Conservation (phyloP, 2,888 invertebrate genomes). For the Glyphotaelius pellucidus region DNA sequence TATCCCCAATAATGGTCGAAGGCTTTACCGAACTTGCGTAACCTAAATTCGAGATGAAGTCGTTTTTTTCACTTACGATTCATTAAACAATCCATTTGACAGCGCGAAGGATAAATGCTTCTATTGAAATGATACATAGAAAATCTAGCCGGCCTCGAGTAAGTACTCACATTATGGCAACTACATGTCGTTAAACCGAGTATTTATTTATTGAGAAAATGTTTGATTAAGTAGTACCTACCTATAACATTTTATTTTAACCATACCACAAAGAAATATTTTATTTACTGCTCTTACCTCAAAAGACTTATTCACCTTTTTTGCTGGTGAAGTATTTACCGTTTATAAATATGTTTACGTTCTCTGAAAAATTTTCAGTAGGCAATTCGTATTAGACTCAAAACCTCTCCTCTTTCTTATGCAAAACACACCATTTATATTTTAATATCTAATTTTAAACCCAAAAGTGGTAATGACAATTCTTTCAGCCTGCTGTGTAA, state of each 20-base stretch:
- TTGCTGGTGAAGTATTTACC: background rate
- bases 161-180: background rate
- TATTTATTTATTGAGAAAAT: background rate
- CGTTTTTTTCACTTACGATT: background rate
- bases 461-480: background rate
- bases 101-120: background rate
- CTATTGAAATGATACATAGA: background rate
- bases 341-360: background rate
- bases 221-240: background rate
- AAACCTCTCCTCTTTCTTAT: background rate
- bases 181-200: background rate
- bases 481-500: background rate
- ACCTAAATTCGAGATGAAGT: constrained; percentile 20
- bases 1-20: background rate
- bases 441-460: background rate
- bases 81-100: background rate
- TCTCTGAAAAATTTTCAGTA: background rate
- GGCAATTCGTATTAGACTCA: background rate
- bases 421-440: background rate
- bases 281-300: background rate
- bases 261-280: background rate
- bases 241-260: background rate
- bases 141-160: background rate
- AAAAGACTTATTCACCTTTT: background rate
- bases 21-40: background rate